These are phyloP conservation scores for Pyrgilauda ruficollis DNA, from an alignment of 2,113 vertebrate species.

Conservation along the genomic window DNA sequence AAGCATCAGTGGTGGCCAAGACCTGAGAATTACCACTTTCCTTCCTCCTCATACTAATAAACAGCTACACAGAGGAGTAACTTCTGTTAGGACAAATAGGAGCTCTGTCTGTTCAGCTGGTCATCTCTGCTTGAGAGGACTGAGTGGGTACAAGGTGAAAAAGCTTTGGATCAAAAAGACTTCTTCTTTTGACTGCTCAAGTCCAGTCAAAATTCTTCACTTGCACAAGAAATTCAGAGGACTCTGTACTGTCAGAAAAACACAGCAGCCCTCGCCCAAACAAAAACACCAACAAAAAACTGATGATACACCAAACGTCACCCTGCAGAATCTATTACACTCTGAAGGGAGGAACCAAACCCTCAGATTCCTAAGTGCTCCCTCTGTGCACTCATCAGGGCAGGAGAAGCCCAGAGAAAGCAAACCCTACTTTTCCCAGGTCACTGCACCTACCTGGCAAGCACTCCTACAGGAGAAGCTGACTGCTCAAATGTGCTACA, in stretches of 20 bases:
- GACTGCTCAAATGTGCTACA: neutral
- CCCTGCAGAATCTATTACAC: neutral
- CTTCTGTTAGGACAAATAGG: neutral
- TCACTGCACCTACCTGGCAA: neutral
- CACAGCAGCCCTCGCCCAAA: neutral
- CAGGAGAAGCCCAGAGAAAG: neutral
- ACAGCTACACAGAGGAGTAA: neutral
- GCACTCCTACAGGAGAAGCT: neutral
- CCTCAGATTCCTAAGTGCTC: neutral
- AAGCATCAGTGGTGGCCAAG: neutral
- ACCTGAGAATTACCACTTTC: constrained; percentile 5
- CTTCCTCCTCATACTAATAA: neutral
- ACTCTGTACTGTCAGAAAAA: neutral
- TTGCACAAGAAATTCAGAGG: neutral
- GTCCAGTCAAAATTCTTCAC: neutral
- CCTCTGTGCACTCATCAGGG: neutral
- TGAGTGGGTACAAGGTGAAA: neutral
- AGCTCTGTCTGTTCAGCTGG: neutral
- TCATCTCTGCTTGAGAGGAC: neutral
- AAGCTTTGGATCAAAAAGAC: neutral
- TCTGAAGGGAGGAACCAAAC: neutral
- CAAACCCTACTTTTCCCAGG: neutral
- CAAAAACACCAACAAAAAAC: neutral
- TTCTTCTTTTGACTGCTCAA: neutral
- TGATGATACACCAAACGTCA: neutral